phyloP scores from a whole-genome alignment of 2,113 vertebrate genomes.

The Motacilla tschutschensis region DNA sequence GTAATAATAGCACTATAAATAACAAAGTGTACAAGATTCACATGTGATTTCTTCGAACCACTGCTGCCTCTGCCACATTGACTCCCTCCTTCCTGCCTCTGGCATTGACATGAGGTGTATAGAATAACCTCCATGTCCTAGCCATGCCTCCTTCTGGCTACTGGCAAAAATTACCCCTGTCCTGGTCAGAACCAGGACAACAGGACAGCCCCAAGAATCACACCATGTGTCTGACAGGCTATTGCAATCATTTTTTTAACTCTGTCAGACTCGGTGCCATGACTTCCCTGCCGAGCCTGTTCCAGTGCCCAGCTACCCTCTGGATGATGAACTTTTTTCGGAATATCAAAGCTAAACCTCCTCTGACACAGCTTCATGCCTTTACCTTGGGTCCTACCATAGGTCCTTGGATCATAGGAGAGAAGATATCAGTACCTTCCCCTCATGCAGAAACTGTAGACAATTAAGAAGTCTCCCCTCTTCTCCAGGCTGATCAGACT shows the following conservation, averaged over 20 bases:
- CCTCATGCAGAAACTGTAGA: neutral
- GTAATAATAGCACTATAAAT: neutral
- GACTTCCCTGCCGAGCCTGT: neutral
- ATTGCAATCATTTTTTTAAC: neutral
- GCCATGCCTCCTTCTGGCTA: neutral
- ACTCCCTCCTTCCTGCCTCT: fast-evolving
- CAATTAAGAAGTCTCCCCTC: fast-evolving
- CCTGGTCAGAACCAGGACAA: neutral
- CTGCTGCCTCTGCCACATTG: neutral
- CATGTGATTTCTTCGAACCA: neutral
- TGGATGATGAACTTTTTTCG: neutral
- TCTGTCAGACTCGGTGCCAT: neutral
- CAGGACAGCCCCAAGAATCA: neutral
- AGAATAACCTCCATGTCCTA: neutral
- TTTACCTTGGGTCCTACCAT: neutral
- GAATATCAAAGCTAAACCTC: neutral
- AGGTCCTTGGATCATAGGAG: too few species aligned
- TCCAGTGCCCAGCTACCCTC: neutral
- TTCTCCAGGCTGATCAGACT: neutral
- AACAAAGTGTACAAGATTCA: neutral
- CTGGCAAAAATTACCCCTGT: neutral
- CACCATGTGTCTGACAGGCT: neutral
- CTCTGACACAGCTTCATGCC: neutral
- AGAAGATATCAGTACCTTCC: neutral
- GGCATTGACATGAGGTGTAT: neutral